Evolutionary conservation across 2,797 vertebrate species (phyloP).

Genomic region (Lithobates pipiens): DNA sequence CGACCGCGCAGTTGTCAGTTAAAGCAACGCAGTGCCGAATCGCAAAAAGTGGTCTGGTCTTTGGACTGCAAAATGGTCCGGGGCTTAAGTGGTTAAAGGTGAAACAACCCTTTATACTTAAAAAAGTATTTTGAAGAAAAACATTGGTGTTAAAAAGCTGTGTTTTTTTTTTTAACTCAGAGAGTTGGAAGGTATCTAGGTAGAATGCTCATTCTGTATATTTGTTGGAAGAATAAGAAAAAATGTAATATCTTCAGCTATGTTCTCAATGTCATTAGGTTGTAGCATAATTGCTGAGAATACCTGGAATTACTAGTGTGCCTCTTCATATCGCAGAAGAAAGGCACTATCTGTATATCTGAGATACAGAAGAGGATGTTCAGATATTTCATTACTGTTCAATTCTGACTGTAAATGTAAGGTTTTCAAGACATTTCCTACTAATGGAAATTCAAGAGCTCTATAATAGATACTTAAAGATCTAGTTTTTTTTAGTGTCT

Average conservation of each 20-base stretch:
- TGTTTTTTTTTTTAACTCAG: too few species aligned
- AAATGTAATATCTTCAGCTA: background rate
- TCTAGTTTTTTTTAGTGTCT: too few species aligned
- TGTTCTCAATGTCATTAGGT: background rate
- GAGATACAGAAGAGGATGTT: background rate
- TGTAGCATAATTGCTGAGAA: background rate
- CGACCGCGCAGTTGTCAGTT: too few species aligned
- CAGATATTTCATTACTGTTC: background rate
- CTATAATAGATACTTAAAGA: background rate
- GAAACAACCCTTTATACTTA: too few species aligned
- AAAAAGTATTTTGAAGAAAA: too few species aligned
- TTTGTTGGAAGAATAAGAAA: background rate
- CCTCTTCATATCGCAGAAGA: background rate
- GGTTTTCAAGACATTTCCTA: background rate
- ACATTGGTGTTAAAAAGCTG: too few species aligned
- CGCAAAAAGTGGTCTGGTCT: too few species aligned
- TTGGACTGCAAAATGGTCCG: too few species aligned
- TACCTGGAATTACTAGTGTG: background rate
- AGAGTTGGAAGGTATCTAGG: too few species aligned
- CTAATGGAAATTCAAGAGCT: constrained; percentile 4
- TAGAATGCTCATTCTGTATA: too few species aligned
- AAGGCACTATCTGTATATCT: background rate
- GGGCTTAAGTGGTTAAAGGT: too few species aligned
- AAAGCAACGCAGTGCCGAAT: too few species aligned
- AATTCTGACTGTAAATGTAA: background rate